Evolutionary conservation across 2,888 invertebrate genomes (phyloP), one percentile per base, ranked within the genome.

Genomic region (Tinea semifulvella): DNA sequence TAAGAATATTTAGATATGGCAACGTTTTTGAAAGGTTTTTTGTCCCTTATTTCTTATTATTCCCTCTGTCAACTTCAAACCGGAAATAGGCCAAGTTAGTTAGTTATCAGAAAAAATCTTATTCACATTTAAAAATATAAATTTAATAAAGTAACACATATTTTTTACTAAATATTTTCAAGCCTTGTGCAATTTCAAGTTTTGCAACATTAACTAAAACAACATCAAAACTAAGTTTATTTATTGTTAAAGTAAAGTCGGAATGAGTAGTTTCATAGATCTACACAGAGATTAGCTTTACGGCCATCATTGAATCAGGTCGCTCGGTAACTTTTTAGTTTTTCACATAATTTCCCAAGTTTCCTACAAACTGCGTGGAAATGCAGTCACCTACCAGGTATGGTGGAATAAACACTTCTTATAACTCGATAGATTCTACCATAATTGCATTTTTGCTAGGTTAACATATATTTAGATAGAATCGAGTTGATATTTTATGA

Each of bases 371-470:
- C 61, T 68, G 61, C 67, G 56, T 49, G 55, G 65, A 68, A 74
- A 72, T 72, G 68, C 74, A 76, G 68, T 75, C 68, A 73, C 71
- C 18, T 18, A 8, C 10, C 13, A 13, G 35, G 13, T 36, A 18
- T 13, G 14, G 31, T 2, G 11, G 31, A 13, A 14, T 31, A 4
- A 31, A 13, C 13, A 31, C 31, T 14, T 31, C 27, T n/a, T n/a
- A n/a, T n/a, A n/a, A n/a, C n/a, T n/a, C n/a, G n/a, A n/a, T n/a
- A n/a, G n/a, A n/a, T n/a, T n/a, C n/a, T n/a, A n/a, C n/a, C n/a
- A n/a, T n/a, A n/a, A n/a, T n/a, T n/a, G n/a, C n/a, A n/a, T n/a
- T n/a, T n/a, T n/a, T n/a, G n/a, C n/a, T n/a, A n/a, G n/a, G n/a
- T n/a, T n/a, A n/a, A n/a, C n/a, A n/a, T n/a, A n/a, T n/a, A n/a